A percentile compares a stretch with the other conserved stretches of the same genome.
Conservation (phyloP, 37 sponge, comb jelly and placozoan species). For the Mnemiopsis leidyi region DNA sequence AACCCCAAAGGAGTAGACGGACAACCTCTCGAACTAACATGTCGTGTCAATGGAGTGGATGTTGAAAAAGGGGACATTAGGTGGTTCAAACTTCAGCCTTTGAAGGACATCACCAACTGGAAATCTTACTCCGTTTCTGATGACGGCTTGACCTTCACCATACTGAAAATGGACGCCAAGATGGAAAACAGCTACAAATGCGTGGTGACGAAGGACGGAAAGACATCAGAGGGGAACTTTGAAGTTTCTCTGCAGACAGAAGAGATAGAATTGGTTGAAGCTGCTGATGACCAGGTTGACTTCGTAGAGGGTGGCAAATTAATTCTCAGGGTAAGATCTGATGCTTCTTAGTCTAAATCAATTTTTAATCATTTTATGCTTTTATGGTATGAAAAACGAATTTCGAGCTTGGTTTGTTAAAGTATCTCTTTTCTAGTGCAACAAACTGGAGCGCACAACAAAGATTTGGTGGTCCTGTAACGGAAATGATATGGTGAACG, state of each 20-base stretch:
- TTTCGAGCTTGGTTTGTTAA: no score
- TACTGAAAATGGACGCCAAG: neutral
- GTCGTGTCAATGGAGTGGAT: neutral
- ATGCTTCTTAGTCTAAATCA: no score
- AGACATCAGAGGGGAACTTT: neutral
- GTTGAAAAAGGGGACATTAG: neutral
- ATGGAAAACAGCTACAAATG: neutral
- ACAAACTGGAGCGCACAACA: neutral
- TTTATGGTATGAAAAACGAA: no score
- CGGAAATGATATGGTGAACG: neutral
- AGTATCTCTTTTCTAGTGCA: conserved; percentile 1
- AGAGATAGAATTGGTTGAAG: neutral
- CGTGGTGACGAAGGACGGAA: conserved; percentile 1
- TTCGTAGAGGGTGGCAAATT: neutral
- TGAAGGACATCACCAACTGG: conserved; percentile 3
- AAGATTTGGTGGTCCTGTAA: neutral
- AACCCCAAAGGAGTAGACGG: neutral
- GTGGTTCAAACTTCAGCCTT: no score
- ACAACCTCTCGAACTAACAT: neutral
- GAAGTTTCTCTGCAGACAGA: neutral
- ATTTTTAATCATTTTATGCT: no score
- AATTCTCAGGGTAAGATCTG: no score
- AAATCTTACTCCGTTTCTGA: neutral
- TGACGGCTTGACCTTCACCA: conserved; percentile 18
- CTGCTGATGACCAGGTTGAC: neutral